Evolutionary conservation across 2,113 vertebrate species (phyloP), one percentile per base, ranked within the genome.

Genomic region (Phalacrocorax pelagicus): DNA sequence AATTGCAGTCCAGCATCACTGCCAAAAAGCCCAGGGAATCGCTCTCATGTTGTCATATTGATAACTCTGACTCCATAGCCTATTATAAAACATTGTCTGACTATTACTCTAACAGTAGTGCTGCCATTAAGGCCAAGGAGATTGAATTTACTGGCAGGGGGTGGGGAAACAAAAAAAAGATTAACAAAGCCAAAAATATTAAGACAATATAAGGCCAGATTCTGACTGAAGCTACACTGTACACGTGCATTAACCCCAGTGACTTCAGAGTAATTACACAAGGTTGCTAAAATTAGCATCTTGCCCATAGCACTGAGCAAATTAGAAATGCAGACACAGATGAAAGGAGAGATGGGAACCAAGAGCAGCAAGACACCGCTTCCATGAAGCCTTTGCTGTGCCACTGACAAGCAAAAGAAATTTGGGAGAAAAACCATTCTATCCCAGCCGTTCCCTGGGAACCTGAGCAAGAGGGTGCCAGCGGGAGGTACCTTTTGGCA

Each of bases 231-330:
- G 30, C 55, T 71, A 51, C 40, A 36, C 18, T 80, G 59, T 81
- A 52, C 87, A 66, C 19, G 10, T 29, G 30, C 51, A 93, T 83
- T 95, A 96, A 88, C 42, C 72, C 70, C 81, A 81, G 59, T 66
- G 78, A 94, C 74, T 95, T 95, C 91, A 86, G 63, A 92, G 87
- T 94, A 96, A 97, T 94, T 95, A 93, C 91, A 91, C 78, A 91
- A 94, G 84, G 71, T 54, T 97, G 85, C 93, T 95, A 95, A 95
- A 92, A 96, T 91, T 94, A 96, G 75, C 66, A 86, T 93, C 74
- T 88, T 94, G 92, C 93, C 89, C 81, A 32, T 14, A 94, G 96
- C 86, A 87, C 62, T 0, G 0, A 90, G 81, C 51, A 90, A 80
- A 95, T 96, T 95, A 94, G 84, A 86, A 95, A 96, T 30, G 29